Conservation (phyloP, 2,797 vertebrate species). For the Argentina silus region DNA sequence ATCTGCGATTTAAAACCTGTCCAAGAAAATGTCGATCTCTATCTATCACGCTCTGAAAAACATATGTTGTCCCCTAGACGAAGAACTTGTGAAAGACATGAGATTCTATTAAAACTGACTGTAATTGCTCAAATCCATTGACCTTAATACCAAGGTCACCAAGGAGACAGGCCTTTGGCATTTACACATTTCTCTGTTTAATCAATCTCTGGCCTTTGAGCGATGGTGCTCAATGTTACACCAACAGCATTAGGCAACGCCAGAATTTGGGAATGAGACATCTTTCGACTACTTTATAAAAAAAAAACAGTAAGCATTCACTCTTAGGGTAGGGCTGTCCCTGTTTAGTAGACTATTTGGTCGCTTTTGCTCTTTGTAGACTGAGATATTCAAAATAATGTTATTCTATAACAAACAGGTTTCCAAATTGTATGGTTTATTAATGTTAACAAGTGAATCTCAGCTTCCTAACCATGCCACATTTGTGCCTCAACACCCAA, state of each 20-base stretch:
- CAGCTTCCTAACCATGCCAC: too few relatives aligned
- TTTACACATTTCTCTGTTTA: slow-evolving; percentile 20
- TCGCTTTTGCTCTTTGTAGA: too few relatives aligned
- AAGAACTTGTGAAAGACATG: slow-evolving; percentile 56
- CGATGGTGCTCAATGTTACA: slow-evolving; percentile 22
- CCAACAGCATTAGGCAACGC: slow-evolving; percentile 3
- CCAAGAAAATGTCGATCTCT: slow-evolving; percentile 6
- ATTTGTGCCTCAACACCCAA: too few relatives aligned
- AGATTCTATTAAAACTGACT: slow-evolving; percentile 44
- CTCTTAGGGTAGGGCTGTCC: too few relatives aligned
- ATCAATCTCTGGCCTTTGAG: slow-evolving; percentile 15
- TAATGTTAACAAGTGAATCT: too few relatives aligned
- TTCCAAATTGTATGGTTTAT: too few relatives aligned
- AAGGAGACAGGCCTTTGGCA: slow-evolving; percentile 21
- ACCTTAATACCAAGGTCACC: slow-evolving; percentile 63
- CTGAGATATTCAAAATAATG: too few relatives aligned
- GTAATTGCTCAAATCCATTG: slow-evolving; percentile 47
- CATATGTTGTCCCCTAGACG: slow-evolving; percentile 44
- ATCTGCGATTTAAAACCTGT: slow-evolving; percentile 19
- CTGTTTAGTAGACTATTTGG: too few relatives aligned
- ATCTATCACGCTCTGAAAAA: slow-evolving; percentile 37
- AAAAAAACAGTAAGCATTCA: slow-evolving; percentile 8
- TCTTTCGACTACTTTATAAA: slow-evolving; percentile 5
- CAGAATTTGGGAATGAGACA: not conserved
- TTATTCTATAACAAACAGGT: too few relatives aligned